Evolutionary conservation across 2,888 invertebrate species (phyloP).

Genomic region (Cephus sareptanus): DNA sequence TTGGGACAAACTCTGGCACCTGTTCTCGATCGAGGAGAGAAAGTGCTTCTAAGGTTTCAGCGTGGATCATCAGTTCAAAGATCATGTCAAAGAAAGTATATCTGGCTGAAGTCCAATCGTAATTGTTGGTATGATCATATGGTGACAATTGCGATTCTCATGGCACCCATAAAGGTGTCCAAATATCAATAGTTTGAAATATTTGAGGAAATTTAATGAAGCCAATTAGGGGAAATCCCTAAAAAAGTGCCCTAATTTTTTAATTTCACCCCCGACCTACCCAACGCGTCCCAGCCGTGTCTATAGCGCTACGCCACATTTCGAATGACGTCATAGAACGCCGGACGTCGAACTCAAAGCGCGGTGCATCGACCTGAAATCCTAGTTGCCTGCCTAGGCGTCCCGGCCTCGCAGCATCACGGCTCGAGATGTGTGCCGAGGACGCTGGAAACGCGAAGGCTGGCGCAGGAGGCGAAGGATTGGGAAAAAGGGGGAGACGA

Average conservation of each 20-base stretch:
- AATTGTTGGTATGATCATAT: too few relatives aligned
- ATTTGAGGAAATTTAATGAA: slow-evolving; percentile 8
- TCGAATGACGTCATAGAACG: slow-evolving; percentile 59
- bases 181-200: too few relatives aligned
- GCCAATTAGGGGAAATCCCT: slow-evolving; percentile 30
- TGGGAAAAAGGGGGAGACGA: slow-evolving; percentile 23
- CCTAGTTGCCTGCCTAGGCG: slow-evolving; percentile 53
- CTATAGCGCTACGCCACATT: neutral
- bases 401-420: slow-evolving; percentile 32
- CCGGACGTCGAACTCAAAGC: slow-evolving; percentile 57
- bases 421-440: slow-evolving; percentile 46
- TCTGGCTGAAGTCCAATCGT: too few relatives aligned
- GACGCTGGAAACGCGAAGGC: slow-evolving; percentile 33
- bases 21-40: too few relatives aligned
- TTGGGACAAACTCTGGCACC: too few relatives aligned
- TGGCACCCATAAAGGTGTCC: too few relatives aligned
- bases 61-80: too few relatives aligned
- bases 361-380: slow-evolving; percentile 61
- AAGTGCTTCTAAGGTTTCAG: too few relatives aligned
- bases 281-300: slow-evolving; percentile 2
- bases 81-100: too few relatives aligned
- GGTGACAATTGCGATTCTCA: too few relatives aligned
- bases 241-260: slow-evolving; percentile 39
- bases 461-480: slow-evolving; percentile 3
- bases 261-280: slow-evolving; percentile 41